Conservation (phyloP, 2,888 invertebrate genomes). For the Aphidius colemani region DNA sequence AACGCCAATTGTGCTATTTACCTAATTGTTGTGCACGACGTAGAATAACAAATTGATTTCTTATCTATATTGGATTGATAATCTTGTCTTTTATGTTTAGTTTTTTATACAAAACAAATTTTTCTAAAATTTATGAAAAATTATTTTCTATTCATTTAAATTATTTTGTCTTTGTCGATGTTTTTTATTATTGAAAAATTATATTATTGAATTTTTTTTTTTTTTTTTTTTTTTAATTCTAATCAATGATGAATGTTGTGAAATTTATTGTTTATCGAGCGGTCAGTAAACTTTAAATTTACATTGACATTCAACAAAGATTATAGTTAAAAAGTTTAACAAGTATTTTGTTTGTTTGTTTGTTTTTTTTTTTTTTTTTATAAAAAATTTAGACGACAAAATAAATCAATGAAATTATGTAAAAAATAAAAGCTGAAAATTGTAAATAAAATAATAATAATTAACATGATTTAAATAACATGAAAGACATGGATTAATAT, state of each 20-base stretch:
- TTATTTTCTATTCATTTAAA: neutral
- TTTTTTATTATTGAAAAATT: neutral
- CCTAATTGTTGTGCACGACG: slow-evolving; percentile 6
- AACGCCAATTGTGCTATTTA: slow-evolving; percentile 13
- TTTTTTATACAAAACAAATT: slow-evolving; percentile 11
- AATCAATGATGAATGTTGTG: neutral
- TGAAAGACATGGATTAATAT: slow-evolving; percentile 6
- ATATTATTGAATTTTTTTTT: neutral
- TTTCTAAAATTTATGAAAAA: slow-evolving; percentile 12
- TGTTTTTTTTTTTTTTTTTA: too few relatives aligned
- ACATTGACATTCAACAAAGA: too few relatives aligned
- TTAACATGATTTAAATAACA: neutral
- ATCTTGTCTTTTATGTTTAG: slow-evolving; percentile 12
- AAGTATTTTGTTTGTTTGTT: too few relatives aligned
- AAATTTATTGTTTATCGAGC: neutral
- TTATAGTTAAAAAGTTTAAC: too few relatives aligned
- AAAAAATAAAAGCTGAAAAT: too few relatives aligned
- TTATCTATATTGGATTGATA: neutral
- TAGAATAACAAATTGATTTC: slow-evolving; percentile 5
- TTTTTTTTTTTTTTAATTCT: neutral
- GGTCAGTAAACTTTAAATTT: too few relatives aligned
- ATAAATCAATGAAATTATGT: too few relatives aligned
- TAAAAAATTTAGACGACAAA: too few relatives aligned
- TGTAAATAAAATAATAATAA: neutral
- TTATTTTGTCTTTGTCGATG: neutral